Percentiles rank a stretch among this genome's conserved stretches.
These are phyloP conservation scores for Setophaga petechia DNA, from an alignment of 2,113 vertebrate species.

Conservation along the genomic window DNA sequence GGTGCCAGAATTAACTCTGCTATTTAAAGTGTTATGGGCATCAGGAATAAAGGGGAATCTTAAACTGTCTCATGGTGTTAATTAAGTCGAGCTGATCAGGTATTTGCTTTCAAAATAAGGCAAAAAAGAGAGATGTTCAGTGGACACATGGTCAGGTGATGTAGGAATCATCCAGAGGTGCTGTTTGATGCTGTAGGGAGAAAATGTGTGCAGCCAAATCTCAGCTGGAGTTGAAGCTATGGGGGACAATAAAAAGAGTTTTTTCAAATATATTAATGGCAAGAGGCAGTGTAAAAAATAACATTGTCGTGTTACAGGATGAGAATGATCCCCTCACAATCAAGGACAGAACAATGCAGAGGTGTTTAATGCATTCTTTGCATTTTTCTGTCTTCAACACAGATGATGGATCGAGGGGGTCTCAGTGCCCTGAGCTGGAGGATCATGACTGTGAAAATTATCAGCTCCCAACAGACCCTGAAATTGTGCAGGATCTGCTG, in stretches of 20 bases:
- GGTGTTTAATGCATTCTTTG: background rate
- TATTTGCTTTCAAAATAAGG: background rate
- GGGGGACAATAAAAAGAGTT: background rate
- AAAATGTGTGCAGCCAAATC: background rate
- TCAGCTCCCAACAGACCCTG: background rate
- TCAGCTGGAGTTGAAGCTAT: background rate
- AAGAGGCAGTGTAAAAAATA: background rate
- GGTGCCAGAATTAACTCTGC: background rate
- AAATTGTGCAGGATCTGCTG: background rate
- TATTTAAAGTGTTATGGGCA: background rate
- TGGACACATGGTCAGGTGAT: background rate
- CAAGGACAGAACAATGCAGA: background rate
- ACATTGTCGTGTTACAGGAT: background rate
- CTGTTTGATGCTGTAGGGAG: background rate
- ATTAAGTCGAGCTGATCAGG: background rate
- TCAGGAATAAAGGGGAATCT: background rate
- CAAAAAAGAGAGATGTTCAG: background rate
- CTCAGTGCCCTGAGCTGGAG: background rate
- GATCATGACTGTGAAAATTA: background rate
- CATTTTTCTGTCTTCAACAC: background rate
- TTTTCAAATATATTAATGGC: background rate
- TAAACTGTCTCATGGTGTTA: background rate
- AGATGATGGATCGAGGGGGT: accelerated
- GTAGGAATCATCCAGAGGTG: background rate
- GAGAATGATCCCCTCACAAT: background rate